Evolutionary conservation across 2,888 invertebrate species (phyloP).

Genomic region (Drosophila meridiana): DNA sequence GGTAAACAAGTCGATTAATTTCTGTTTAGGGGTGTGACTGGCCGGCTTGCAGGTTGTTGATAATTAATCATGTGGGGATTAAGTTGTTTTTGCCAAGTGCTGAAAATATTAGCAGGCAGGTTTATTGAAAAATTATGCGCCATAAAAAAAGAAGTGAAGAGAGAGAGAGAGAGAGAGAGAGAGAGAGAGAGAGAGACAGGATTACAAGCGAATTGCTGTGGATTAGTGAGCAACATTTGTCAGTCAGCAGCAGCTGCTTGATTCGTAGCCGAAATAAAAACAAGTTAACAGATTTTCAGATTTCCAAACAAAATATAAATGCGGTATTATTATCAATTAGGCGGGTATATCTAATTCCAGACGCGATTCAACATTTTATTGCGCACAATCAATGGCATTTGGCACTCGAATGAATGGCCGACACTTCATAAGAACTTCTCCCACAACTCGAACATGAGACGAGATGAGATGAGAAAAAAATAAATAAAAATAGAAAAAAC

Average conservation of each 20-base stretch:
- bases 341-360: slow-evolving; percentile 63
- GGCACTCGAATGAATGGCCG: slow-evolving; percentile 66
- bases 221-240: slow-evolving; percentile 39
- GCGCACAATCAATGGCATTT: slow-evolving; percentile 66
- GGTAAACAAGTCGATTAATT: slow-evolving; percentile 66
- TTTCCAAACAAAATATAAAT: slow-evolving; percentile 56
- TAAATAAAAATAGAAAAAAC: slow-evolving; percentile 30
- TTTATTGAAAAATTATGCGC: slow-evolving; percentile 71
- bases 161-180: not conserved
- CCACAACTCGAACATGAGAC: slow-evolving; percentile 47
- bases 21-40: slow-evolving; percentile 51
- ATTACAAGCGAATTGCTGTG: slow-evolving; percentile 34
- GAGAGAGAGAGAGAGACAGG: slow-evolving; percentile 8
- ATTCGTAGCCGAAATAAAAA: slow-evolving; percentile 10
- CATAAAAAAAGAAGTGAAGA: slow-evolving; percentile 23
- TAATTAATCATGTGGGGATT: slow-evolving; percentile 80
- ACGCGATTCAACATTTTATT: slow-evolving; percentile 45
- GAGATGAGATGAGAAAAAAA: not conserved
- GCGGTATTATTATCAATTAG: slow-evolving; percentile 80
- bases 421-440: slow-evolving; percentile 74
- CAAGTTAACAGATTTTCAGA: slow-evolving; percentile 58
- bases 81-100: slow-evolving; percentile 48
- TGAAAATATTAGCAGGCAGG: slow-evolving; percentile 65
- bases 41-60: slow-evolving; percentile 61
- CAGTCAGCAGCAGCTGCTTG: slow-evolving; percentile 23